These are phyloP conservation scores for Sycophaga agraensis DNA, from an alignment of 1,140 invertebrate species.

Conservation along the genomic window DNA sequence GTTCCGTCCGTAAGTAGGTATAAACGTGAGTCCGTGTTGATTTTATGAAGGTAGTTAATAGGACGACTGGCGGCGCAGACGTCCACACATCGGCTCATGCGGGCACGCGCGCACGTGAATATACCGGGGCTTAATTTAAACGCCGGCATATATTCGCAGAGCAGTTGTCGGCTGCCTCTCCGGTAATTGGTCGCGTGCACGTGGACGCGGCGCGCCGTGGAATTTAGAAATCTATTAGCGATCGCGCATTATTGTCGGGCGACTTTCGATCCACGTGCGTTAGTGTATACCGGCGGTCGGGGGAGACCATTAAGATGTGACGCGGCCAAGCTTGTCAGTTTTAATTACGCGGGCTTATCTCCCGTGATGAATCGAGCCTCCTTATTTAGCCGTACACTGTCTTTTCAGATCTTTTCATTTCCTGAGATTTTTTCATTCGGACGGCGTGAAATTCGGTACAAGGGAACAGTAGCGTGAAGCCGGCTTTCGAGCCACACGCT, in stretches of 20 bases:
- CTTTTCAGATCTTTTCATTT: no score
- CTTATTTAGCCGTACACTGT: no score
- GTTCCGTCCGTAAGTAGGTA: not conserved
- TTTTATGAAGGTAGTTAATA: conserved; percentile 4
- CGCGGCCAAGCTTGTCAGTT: no score
- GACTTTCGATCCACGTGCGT: no score
- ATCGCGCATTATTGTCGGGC: not conserved
- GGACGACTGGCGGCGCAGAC: not conserved
- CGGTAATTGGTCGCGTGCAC: not conserved
- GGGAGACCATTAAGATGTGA: no score
- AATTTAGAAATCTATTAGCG: not conserved
- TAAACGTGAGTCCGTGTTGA: not conserved
- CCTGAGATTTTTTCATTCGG: no score
- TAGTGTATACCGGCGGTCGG: not conserved
- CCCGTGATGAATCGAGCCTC: no score
- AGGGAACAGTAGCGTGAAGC: no score
- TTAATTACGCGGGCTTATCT: no score
- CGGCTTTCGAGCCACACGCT: no score
- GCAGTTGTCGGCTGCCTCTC: not conserved
- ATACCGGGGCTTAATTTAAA: not conserved
- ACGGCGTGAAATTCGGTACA: no score
- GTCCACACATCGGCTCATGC: no score
- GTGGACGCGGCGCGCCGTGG: not conserved
- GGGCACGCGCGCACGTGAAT: not conserved
- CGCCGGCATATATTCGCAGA: not conserved